Evolutionary conservation across 1,140 invertebrate genomes (phyloP).

Genomic region (Chymomyza costata): DNA sequence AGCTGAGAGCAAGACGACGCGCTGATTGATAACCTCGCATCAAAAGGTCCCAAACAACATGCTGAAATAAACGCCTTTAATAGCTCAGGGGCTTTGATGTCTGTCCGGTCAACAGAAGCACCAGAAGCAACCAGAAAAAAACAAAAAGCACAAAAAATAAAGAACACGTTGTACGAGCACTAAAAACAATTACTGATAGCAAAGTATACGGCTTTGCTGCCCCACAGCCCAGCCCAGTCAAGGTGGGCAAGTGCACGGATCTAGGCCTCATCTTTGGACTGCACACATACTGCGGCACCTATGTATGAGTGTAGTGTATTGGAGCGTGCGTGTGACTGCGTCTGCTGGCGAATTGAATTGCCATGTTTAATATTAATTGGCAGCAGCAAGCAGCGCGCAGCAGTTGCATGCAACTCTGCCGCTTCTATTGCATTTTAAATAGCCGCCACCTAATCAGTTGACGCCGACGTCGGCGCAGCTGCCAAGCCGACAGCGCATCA

Average conservation of each 20-base stretch:
- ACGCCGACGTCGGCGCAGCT: background rate
- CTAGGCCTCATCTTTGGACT: no score
- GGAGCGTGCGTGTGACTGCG: conserved; percentile 24
- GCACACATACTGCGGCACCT: no score
- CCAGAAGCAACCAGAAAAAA: background rate
- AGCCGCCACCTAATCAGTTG: conserved; percentile 39
- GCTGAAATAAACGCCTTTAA: conserved; percentile 58
- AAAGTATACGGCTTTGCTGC: no score
- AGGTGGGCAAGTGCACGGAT: no score
- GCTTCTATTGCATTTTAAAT: conserved; percentile 6
- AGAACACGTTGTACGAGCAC: conserved; percentile 14
- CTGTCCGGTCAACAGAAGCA: conserved; percentile 32
- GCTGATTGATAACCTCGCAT: conserved; percentile 65
- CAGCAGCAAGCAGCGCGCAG: conserved; percentile 1
- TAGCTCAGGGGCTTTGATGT: conserved; percentile 48
- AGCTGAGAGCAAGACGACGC: conserved; percentile 16
- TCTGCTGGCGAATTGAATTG: conserved; percentile 35
- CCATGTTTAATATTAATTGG: conserved; percentile 61
- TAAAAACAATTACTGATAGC: conserved; percentile 28
- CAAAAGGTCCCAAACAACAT: conserved; percentile 54
- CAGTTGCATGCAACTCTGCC: conserved; percentile 29
- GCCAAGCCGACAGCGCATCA: conserved; percentile 40
- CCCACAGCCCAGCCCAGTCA: conserved; percentile 19
- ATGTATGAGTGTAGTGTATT: no score
- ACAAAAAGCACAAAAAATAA: conserved; percentile 3